These are phyloP conservation scores for Meloidogyne exigua DNA, from an alignment of 1,140 invertebrate species.

Conservation along the genomic window DNA sequence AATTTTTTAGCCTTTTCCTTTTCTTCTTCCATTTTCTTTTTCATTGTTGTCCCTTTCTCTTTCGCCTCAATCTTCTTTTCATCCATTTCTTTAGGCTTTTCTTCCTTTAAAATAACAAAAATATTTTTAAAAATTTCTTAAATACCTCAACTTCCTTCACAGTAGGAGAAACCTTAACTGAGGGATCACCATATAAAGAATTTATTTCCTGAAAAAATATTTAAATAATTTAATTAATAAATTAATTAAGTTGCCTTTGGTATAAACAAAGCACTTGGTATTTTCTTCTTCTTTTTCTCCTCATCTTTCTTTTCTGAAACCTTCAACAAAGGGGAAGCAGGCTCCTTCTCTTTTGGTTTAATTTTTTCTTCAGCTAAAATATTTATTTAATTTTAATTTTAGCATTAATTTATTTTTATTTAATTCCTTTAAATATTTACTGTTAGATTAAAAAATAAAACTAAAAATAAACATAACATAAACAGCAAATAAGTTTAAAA, in stretches of 20 bases:
- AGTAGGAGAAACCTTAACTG: slow-evolving; percentile 3
- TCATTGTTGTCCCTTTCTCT: background rate
- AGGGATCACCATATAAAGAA: slow-evolving; percentile 32
- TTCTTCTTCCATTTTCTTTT: slow-evolving; percentile 10
- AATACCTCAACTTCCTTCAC: background rate
- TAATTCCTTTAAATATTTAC: too few species aligned
- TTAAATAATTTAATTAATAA: background rate
- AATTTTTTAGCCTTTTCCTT: background rate
- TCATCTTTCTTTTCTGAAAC: slow-evolving; percentile 3
- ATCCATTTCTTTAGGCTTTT: background rate
- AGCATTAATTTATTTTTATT: too few species aligned
- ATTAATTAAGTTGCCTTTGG: slow-evolving; percentile 17
- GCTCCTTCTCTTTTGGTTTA: background rate
- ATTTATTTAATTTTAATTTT: background rate
- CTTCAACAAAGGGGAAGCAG: background rate
- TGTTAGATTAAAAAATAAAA: too few species aligned
- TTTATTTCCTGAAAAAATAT: slow-evolving; percentile 26
- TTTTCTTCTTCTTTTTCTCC: slow-evolving; percentile 22
- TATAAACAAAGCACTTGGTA: slow-evolving; percentile 27
- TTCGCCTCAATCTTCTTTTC: background rate
- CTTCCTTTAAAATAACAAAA: background rate
- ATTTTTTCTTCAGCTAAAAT: background rate
- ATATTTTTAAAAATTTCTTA: background rate
- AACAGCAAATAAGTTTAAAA: too few species aligned
- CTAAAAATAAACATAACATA: too few species aligned